Base-by-base conservation (phyloP, 1,140 invertebrate genomes). In the Phymastichus coffea region DNA sequence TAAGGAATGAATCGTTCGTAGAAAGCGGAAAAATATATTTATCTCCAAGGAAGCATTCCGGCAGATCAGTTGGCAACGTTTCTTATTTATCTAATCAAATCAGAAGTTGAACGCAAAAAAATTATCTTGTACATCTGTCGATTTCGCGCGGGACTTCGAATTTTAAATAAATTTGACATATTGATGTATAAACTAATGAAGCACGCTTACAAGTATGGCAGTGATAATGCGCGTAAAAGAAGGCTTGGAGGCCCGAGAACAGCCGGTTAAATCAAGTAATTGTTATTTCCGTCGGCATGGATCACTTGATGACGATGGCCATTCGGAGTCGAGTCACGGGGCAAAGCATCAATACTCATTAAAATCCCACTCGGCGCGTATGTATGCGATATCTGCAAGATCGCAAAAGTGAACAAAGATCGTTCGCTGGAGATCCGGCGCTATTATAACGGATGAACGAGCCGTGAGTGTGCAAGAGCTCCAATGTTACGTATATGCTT, bases 361-460 rank as follows among this genome's bases (percentile, higher is more conserved):
- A 69, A 64, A 55, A 20, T 2, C n/a, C 4, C 19, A 1, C 20
- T 51, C 19, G 20, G 20, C n/a, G 14, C 9, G 22, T 23, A 54
- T 58, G 63, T 65, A 63, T 64, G 64, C 63, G 64, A 59, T 65
- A 67, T 63, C 65, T 56, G 60, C 56, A 55, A 59, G 65, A 61
- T n/a, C 61, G 63, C 47, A 52, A 53, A 19, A 43, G 52, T 53
- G 44, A 47, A 64, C 60, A 66, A 65, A 70, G 65, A 68, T 70
- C 63, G 64, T 56, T 61, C 37, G 17, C 4, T 2, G 38, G n/a
- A 65, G 63, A 63, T 61, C 56, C 37, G 53, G 19, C 46, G 63
- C 57, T 59, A 66, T 57, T 41, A 63, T 72, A 72, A 72, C 68
- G 61, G 63, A 71, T 73, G 68, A 68, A 51, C 61, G 38, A 37